These are phyloP conservation scores for Pristionchus maxplancki DNA, from an alignment of 2,888 invertebrate genomes.

Conservation along the genomic window DNA sequence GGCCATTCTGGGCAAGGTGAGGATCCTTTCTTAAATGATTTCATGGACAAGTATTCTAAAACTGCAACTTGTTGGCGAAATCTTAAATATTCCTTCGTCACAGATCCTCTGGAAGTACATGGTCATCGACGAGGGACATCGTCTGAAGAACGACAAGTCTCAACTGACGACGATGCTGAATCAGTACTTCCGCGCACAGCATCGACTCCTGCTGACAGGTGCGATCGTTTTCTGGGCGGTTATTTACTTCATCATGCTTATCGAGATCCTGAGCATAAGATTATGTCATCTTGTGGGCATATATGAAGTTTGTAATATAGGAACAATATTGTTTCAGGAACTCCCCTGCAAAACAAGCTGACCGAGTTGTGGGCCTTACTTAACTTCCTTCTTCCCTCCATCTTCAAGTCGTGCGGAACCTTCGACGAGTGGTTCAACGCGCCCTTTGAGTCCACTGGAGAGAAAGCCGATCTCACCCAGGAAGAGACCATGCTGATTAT, in stretches of 20 bases:
- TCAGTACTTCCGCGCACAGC: slow-evolving; percentile 93
- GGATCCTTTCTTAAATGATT: neutral
- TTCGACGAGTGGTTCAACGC: slow-evolving; percentile 99
- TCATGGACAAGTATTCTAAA: neutral
- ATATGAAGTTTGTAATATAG: neutral
- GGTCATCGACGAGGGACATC: slow-evolving; percentile 99
- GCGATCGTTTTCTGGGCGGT: no score
- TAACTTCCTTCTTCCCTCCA: slow-evolving; percentile 97
- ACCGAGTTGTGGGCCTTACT: slow-evolving; percentile 98
- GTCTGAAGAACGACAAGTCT: slow-evolving; percentile 99
- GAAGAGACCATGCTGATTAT: slow-evolving; percentile 99
- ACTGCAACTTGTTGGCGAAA: neutral
- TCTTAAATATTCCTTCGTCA: neutral
- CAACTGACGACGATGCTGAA: slow-evolving; percentile 97
- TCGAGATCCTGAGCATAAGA: no score
- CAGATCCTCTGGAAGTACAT: slow-evolving; percentile 98
- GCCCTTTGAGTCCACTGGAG: slow-evolving; percentile 98
- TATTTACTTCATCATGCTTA: no score
- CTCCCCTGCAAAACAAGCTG: slow-evolving; percentile 73
- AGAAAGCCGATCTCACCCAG: slow-evolving; percentile 91
- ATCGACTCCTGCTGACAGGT: slow-evolving; percentile 91
- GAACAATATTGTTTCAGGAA: slow-evolving; percentile 60
- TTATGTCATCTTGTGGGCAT: no score
- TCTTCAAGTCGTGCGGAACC: slow-evolving; percentile 97
- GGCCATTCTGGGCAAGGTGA: slow-evolving; percentile 90